Conservation (phyloP, 2,797 vertebrate genomes). For the Helarctos malayanus region DNA sequence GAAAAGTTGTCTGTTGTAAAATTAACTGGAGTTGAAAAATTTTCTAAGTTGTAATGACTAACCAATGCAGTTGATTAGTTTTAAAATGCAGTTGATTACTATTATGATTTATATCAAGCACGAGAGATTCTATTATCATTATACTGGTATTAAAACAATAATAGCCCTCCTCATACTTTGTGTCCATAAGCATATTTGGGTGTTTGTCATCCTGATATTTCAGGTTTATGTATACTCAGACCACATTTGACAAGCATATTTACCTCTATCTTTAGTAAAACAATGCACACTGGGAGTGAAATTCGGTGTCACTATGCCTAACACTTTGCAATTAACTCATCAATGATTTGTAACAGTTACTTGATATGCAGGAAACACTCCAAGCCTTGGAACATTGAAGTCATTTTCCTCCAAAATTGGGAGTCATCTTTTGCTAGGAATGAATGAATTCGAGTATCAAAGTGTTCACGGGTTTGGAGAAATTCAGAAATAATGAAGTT, state of each 20-base stretch:
- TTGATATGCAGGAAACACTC: constrained; percentile 22
- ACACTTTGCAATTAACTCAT: constrained; percentile 28
- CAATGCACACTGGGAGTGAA: not conserved
- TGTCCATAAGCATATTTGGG: not conserved
- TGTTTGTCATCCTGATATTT: not conserved
- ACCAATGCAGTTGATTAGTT: not conserved
- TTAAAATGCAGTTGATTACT: constrained; percentile 6
- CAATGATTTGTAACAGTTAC: constrained; percentile 19
- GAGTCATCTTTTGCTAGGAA: constrained; percentile 51
- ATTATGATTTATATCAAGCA: not conserved
- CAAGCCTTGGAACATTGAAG: not conserved
- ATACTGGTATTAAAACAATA: constrained; percentile 39
- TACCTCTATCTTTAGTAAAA: constrained; percentile 49
- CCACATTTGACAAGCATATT: constrained; percentile 13
- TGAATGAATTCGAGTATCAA: constrained; percentile 30
- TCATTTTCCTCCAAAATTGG: constrained; percentile 50
- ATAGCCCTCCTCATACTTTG: constrained; percentile 51
- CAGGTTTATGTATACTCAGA: not conserved
- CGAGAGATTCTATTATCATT: constrained; percentile 50
- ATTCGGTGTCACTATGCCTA: not conserved
- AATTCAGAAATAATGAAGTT: constrained; percentile 67
- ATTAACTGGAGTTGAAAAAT: constrained; percentile 56
- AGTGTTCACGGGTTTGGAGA: constrained; percentile 35
- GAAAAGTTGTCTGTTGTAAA: constrained; percentile 63
- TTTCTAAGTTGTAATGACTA: constrained; percentile 53